These are phyloP conservation scores for Griposia aprilina DNA, from an alignment of 2,888 invertebrate genomes.

Conservation along the genomic window DNA sequence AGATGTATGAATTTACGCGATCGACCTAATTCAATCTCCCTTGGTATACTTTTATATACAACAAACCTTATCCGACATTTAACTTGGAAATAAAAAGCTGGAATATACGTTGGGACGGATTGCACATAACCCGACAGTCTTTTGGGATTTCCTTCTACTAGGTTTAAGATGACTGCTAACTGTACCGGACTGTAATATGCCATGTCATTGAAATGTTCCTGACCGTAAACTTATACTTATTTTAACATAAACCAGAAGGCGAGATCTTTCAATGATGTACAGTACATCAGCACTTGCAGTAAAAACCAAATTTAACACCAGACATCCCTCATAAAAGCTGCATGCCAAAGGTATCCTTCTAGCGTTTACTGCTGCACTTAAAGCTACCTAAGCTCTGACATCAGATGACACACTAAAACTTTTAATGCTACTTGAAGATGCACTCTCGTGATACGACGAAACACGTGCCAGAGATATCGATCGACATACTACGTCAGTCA, in stretches of 20 bases:
- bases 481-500: background rate
- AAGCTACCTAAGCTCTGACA: slow-evolving; percentile 20
- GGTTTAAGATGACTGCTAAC: slow-evolving; percentile 70
- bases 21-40: slow-evolving; percentile 66
- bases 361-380: slow-evolving; percentile 42
- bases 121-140: slow-evolving; percentile 82
- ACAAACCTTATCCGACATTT: slow-evolving; percentile 76
- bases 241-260: background rate
- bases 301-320: slow-evolving; percentile 31
- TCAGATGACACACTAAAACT: slow-evolving; percentile 33
- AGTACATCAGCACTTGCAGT: slow-evolving; percentile 4
- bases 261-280: background rate
- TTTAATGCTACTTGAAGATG: slow-evolving; percentile 37
- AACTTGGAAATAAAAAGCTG: slow-evolving; percentile 81
- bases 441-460: slow-evolving; percentile 25
- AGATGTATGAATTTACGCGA: slow-evolving; percentile 61
- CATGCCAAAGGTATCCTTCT: slow-evolving; percentile 14
- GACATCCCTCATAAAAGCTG: slow-evolving; percentile 12
- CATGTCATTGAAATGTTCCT: background rate
- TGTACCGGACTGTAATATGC: slow-evolving; percentile 66
- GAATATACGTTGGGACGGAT: slow-evolving; percentile 78
- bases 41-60: slow-evolving; percentile 71
- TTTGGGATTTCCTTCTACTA: slow-evolving; percentile 79
- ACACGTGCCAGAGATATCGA: slow-evolving; percentile 25
- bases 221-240: background rate